Evolutionary conservation across 2,888 invertebrate genomes (phyloP), one percentile per base, ranked within the genome.

Genomic region (Trissolcus brochymenae): DNA sequence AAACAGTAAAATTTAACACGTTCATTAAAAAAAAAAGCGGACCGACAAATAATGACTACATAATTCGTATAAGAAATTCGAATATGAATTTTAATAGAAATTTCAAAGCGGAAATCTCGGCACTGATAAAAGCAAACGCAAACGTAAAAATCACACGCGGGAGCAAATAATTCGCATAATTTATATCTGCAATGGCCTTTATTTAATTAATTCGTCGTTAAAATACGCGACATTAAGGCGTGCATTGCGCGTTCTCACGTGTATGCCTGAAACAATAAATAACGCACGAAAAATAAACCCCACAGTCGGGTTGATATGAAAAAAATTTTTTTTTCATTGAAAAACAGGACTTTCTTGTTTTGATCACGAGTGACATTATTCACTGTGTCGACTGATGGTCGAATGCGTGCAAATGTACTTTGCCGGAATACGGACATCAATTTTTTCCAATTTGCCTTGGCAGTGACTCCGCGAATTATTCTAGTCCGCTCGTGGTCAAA

Each of bases 401-500:
- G 35, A 35, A 3, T 35, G 35, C 6, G 7, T 35, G 35, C 16
- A 46, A 14, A 43, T 6, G 19, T 19, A 21, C 16, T 61, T 61
- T 61, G 62, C 61, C 76, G 61, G 71, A 76, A 70, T 51, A 25
- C 51, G 29, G 13, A 29, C 17, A 50, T 46, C 35, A 78, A 74
- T 56, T 73, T 70, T 64, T 61, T 55, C 50, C 79, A 79, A 79
- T 82, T 82, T 77, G 82, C 83, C 83, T 83, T 83, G 83, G 82
- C 83, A 83, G 79, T 83, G 83, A 82, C 79, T 83, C 78, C 71
- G 50, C 59, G 61, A 80, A 78, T 83, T 83, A 83, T 83, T 82
- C 82, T 81, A 79, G 82, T 80, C 76, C 65, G 81, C 76, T 76
- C 65, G 64, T 21, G 56, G 54, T 53, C 51, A 53, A 49, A 68